phyloP scores from a whole-genome alignment of 2,797 vertebrate species.

The Helarctos malayanus region DNA sequence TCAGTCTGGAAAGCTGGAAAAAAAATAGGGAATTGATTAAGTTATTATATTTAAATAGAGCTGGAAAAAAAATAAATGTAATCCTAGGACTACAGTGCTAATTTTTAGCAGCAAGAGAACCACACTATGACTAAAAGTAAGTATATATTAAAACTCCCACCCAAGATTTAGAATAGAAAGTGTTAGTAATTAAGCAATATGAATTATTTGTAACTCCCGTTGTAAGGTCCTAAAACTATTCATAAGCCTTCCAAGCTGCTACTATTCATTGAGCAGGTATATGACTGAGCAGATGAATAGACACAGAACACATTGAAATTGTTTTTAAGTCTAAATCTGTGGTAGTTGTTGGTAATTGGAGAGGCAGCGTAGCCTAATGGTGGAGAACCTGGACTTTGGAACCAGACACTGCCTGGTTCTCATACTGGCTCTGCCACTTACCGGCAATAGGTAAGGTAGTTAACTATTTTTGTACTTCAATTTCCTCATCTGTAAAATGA shows the following conservation, averaged over 20 bases:
- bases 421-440: background rate
- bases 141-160: background rate
- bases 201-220: background rate
- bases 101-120: background rate
- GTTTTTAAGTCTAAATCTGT: background rate
- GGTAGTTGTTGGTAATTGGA: background rate
- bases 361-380: background rate
- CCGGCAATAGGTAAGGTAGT: background rate
- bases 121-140: background rate
- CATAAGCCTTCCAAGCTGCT: background rate
- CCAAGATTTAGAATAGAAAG: background rate
- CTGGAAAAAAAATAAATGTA: background rate
- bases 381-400: background rate
- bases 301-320: background rate
- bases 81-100: background rate
- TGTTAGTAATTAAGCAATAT: background rate
- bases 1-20: background rate
- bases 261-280: background rate
- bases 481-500: background rate
- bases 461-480: background rate
- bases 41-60: background rate
- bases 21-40: background rate
- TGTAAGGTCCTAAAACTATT: background rate
- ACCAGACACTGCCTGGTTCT: background rate
- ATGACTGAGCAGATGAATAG: background rate